Base-by-base conservation (phyloP, 2,113 vertebrate genomes). In the Poeciliopsis prolifica region DNA sequence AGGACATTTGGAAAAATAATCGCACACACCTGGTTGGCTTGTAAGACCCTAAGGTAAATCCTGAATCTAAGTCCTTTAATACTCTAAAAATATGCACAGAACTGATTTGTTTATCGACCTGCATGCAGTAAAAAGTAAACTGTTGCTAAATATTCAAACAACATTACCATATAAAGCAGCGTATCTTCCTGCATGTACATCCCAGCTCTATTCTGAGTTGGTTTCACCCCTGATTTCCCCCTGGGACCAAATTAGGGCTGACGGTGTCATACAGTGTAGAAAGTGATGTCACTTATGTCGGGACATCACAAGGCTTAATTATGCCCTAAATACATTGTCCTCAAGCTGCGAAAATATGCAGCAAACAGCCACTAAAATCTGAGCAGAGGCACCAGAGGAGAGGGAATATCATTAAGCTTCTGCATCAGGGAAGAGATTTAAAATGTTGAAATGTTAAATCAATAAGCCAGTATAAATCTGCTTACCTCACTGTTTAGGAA, bases 401-500 rank as follows among this genome's bases (percentile, higher is more conserved):
- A 33, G 51, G 5, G 5, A 33, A 35, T 75, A 75, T 66, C 68
- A 68, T 72, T 48, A 73, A 75, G 15, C 30, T 68, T 78, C 29
- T 69, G 51, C 61, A 60, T 75, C 74, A 1, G 61, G 6, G 42
- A 22, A 71, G 72, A 30, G 19, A 51, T 58, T 58, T 58, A 58
- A 58, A n/a, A 31, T 22, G 28, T 51, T 30, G 33, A 84, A 80
- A 70, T 29, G 67, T 65, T 37, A 12, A 74, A 75, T 85, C 82
- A 75, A 87, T 87, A 69, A 30, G 29, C 0, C 37, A 68, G 74
- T n/a, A 76, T 35, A 72, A 62, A 76, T 22, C 26, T 77, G 68
- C 96, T 96, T 89, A 98, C 97, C 96, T 97, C 96, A 0, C 96
- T 97, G 90, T 97, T 98, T 87, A 97, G 89, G 93, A 97, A 97